These are phyloP conservation scores for Morinoia aosen DNA, from an alignment of 2,888 invertebrate species.

Conservation along the genomic window DNA sequence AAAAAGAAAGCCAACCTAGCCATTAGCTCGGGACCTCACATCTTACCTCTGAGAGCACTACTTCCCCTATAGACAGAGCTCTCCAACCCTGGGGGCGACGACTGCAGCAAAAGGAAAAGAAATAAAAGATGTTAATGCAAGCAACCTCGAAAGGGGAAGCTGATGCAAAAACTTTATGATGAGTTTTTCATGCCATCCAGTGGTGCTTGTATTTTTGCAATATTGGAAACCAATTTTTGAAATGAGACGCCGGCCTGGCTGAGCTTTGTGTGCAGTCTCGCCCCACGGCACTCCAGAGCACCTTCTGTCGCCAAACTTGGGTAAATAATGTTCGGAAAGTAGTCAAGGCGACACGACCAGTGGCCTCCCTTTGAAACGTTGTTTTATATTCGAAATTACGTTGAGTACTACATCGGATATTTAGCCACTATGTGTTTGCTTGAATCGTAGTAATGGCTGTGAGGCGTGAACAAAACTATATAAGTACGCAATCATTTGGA, in stretches of 20 bases:
- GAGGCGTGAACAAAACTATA: too few relatives aligned
- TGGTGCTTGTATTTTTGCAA: background rate
- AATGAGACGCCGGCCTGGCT: background rate
- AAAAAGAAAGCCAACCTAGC: too few relatives aligned
- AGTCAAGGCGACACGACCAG: background rate
- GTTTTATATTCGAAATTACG: background rate
- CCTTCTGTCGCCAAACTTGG: background rate
- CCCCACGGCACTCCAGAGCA: background rate
- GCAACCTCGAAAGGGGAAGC: background rate
- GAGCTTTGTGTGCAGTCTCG: background rate
- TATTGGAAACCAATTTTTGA: slow-evolving; percentile 40
- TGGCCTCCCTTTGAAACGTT: background rate
- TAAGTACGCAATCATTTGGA: too few relatives aligned
- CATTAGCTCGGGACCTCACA: too few relatives aligned
- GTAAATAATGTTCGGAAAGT: background rate
- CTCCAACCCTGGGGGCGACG: too few relatives aligned
- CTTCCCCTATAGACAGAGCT: too few relatives aligned
- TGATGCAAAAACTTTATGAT: background rate
- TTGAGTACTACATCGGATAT: background rate
- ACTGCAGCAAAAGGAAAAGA: background rate
- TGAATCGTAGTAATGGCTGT: too few relatives aligned
- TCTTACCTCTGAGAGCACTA: too few relatives aligned
- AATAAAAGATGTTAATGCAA: background rate
- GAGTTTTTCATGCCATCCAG: background rate
- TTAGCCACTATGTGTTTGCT: background rate